Evolutionary conservation across 23 tunicate species (phyloP).

Genomic region (Ciona savignyi): DNA sequence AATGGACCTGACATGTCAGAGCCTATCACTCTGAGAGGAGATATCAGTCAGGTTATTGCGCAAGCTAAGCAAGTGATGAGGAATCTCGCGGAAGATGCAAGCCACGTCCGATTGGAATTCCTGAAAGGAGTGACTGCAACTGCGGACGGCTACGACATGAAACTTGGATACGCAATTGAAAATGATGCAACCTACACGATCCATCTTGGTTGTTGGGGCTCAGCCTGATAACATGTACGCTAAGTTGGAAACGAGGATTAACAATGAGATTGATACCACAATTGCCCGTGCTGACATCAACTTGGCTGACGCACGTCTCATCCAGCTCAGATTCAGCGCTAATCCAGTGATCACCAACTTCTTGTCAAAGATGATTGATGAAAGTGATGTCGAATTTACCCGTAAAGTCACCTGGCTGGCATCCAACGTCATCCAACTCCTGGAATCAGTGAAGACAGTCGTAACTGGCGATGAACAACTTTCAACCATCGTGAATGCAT

Average conservation of each 20-base stretch:
- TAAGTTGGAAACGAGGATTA: constrained; percentile 28
- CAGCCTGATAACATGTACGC: neutral
- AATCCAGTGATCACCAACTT: constrained; percentile 36
- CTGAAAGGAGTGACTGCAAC: constrained; percentile 25
- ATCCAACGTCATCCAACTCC: constrained; percentile 22
- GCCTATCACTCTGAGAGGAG: constrained; percentile 18
- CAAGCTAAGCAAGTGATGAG: constrained; percentile 18
- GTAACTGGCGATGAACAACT: constrained; percentile 32
- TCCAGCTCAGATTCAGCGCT: constrained; percentile 40
- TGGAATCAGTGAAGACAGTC: constrained; percentile 26
- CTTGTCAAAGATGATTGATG: constrained; percentile 8
- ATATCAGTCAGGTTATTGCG: constrained; percentile 22
- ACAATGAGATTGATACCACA: constrained; percentile 26
- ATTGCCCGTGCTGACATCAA: constrained; percentile 24
- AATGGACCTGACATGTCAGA: constrained; percentile 34
- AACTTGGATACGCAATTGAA: constrained; percentile 27
- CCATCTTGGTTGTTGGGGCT: constrained; percentile 20
- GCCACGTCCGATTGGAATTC: constrained; percentile 7
- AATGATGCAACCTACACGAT: constrained; percentile 20
- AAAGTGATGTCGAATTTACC: constrained; percentile 30
- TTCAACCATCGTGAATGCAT: neutral
- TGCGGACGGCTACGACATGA: constrained; percentile 27
- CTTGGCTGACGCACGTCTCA: constrained; percentile 30
- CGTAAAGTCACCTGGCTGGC: constrained; percentile 56
- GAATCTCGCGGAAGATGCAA: constrained; percentile 18